These are phyloP conservation scores for Chrosomus eos DNA, from an alignment of 2,797 vertebrate species.

Conservation along the genomic window DNA sequence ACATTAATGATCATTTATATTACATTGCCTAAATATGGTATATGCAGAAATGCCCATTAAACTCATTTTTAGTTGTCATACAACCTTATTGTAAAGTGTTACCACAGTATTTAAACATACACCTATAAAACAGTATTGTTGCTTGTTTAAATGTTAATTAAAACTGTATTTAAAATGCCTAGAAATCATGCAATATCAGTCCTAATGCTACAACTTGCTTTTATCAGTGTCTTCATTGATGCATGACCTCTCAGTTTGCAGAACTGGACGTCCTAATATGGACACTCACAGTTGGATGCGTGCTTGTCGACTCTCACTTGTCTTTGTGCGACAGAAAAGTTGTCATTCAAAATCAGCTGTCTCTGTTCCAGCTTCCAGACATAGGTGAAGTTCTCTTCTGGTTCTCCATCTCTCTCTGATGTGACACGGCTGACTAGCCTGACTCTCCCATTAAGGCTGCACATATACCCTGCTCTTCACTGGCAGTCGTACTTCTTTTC, in stretches of 20 bases:
- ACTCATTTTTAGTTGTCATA: neutral
- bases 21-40: neutral
- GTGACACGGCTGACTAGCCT: constrained; percentile 54
- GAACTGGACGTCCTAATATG: neutral
- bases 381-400: constrained; percentile 26
- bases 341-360: constrained; percentile 36
- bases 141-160: neutral
- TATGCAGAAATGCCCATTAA: neutral
- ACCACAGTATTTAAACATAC: neutral
- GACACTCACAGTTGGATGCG: neutral
- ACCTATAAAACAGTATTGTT: neutral
- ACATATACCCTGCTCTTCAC: constrained; percentile 30
- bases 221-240: neutral
- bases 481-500: constrained; percentile 29
- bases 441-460: constrained; percentile 54
- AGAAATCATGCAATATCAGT: neutral
- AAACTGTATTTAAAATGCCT: neutral
- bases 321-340: constrained; percentile 27
- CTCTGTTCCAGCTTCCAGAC: constrained; percentile 42
- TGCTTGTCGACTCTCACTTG: constrained; percentile 10
- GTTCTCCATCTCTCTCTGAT: constrained; percentile 32
- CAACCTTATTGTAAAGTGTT: neutral
- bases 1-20: neutral
- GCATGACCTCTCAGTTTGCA: neutral
- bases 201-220: neutral